Evolutionary conservation across 2,888 invertebrate species (phyloP).

Genomic region (Drosophila kanekoi): DNA sequence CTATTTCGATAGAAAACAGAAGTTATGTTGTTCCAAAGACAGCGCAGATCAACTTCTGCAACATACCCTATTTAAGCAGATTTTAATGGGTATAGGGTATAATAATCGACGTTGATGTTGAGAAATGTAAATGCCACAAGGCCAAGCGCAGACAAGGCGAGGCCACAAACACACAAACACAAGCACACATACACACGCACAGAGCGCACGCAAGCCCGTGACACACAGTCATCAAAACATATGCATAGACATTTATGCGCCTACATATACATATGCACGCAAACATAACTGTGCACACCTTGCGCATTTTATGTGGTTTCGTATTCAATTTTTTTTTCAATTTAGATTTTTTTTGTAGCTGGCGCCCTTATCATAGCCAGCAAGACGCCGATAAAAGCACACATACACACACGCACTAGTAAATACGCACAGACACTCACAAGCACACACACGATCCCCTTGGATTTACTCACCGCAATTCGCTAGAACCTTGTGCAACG

Average conservation of each 20-base stretch:
- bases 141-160: constrained; percentile 80
- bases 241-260: constrained; percentile 51
- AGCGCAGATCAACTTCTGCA: background rate
- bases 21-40: too few species aligned
- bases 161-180: constrained; percentile 60
- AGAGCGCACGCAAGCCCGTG: constrained; percentile 70
- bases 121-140: constrained; percentile 80
- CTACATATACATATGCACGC: constrained; percentile 20
- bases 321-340: constrained; percentile 17
- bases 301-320: constrained; percentile 38
- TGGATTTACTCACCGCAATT: constrained; percentile 80
- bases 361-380: constrained; percentile 23
- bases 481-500: constrained; percentile 81
- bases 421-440: background rate
- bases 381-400: constrained; percentile 18
- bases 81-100: constrained; percentile 11
- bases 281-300: constrained; percentile 48
- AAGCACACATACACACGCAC: constrained; percentile 19
- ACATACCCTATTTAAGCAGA: background rate
- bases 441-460: background rate
- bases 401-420: background rate
- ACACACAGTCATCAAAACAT: constrained; percentile 57
- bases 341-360: constrained; percentile 14
- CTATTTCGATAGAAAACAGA: too few species aligned
- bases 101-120: constrained; percentile 58